phyloP scores from a whole-genome alignment of 1,140 invertebrate species.

The Drosophila miranda region DNA sequence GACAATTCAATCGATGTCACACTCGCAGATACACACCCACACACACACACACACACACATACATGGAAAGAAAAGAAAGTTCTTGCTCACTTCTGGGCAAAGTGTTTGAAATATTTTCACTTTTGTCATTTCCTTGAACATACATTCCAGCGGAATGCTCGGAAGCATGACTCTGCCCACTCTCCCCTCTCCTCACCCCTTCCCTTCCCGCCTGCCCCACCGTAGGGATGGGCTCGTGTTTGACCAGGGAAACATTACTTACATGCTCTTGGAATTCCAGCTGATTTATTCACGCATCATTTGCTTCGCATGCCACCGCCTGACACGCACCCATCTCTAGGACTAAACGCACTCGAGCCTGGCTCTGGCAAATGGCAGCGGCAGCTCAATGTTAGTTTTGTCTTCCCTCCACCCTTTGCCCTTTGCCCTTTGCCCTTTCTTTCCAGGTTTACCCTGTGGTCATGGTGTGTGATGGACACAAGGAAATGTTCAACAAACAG shows the following conservation, averaged over 20 bases:
- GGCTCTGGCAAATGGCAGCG: conserved; percentile 66
- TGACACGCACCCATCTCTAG: conserved; percentile 60
- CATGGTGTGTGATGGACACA: no score
- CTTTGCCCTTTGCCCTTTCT: not conserved
- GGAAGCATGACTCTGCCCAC: conserved; percentile 52
- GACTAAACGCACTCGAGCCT: conserved; percentile 54
- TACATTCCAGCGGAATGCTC: conserved; percentile 56
- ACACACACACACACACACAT: conserved; percentile 4
- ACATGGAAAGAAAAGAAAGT: conserved; percentile 22
- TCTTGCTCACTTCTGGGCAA: conserved; percentile 28
- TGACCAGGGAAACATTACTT: conserved; percentile 44
- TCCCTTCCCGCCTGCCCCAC: no score
- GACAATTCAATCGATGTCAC: conserved; percentile 70
- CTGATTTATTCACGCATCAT: conserved; percentile 49
- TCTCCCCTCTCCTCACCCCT: no score
- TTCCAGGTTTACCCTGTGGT: conserved; percentile 4
- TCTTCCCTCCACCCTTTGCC: not conserved
- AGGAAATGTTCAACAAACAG: not conserved
- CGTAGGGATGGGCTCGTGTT: conserved; percentile 39
- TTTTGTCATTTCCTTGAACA: conserved; percentile 74
- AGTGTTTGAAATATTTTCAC: conserved; percentile 75
- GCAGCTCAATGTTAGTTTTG: conserved; percentile 68
- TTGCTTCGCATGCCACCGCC: conserved; percentile 11
- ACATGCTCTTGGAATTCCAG: conserved; percentile 35
- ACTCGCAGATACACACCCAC: no score